Evolutionary conservation across 2,888 invertebrate genomes (phyloP), one percentile per base, ranked within the genome.

Genomic region (Elegia similella): DNA sequence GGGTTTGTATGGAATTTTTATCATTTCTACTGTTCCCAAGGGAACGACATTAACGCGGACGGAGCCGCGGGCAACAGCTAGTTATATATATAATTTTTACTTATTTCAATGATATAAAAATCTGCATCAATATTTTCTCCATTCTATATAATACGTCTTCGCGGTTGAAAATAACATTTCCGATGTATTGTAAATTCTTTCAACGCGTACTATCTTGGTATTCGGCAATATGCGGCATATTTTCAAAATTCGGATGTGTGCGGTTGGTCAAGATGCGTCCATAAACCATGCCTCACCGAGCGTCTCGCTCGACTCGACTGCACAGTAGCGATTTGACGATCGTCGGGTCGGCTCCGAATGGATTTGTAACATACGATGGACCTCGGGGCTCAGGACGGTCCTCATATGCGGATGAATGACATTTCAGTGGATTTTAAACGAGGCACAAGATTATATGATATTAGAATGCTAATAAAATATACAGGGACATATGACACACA

Each of bases 221-320:
- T 58, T 23, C 48, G 32, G 23, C 30, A 43, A 52, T 43, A 56
- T 50, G 58, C 42, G 47, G 52, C 59, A 59, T 59, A 61, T 62
- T 57, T 60, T 61, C 62, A 55, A 58, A 62, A 63, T 56, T 48
- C 47, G 42, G 48, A 55, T 52, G 38, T 58, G 61, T 30, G 57
- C 56, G 53, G 46, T 60, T 55, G 65, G 68, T 67, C 65, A 66
- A 59, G 61, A 60, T 56, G 57, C 61, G 61, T 57, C 52, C 60
- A 66, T 59, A 65, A 63, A 64, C 65, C 61, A 52, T 64, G 64
- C 63, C 61, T 56, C 57, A 60, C 12, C 59, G 60, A 60, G 55
- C 59, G 42, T 15, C 57, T 17, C 12, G 23, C 23, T 23, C 23
- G 47, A 13, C 30, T 48, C 13, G 23, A 48, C 15, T 48, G 48